Conservation (phyloP, 2,888 invertebrate genomes). For the Brenthis daphne region DNA sequence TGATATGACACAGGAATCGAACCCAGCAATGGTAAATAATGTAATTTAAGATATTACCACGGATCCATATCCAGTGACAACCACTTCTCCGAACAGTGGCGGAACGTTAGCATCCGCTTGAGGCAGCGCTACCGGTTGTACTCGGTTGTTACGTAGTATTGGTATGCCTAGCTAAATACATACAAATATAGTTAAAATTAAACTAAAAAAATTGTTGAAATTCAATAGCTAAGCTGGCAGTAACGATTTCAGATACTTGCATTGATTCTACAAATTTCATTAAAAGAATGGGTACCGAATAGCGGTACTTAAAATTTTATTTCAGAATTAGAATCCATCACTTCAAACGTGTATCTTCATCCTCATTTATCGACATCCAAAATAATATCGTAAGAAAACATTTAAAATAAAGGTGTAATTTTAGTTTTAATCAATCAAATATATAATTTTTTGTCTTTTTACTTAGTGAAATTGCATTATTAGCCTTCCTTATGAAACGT, state of each 20-base stretch:
- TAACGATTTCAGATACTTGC: no score
- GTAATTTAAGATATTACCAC: conserved; percentile 55
- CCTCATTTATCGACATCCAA: no score
- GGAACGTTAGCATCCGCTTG: conserved; percentile 55
- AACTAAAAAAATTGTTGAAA: neutral
- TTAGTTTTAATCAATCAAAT: no score
- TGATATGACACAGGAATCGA: no score
- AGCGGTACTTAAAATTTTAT: neutral
- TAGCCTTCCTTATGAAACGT: no score
- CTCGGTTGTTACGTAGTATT: conserved; percentile 51
- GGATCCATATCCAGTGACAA: conserved; percentile 73
- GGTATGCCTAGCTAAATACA: conserved; percentile 59
- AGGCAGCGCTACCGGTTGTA: conserved; percentile 60
- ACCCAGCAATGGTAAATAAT: no score
- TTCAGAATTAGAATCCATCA: neutral
- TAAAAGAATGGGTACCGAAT: neutral
- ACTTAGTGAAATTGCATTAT: no score
- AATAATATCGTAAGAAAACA: no score
- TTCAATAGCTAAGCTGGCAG: neutral
- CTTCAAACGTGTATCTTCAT: neutral
- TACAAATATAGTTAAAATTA: neutral
- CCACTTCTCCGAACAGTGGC: conserved; percentile 61
- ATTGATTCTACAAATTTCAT: neutral
- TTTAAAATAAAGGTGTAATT: no score
- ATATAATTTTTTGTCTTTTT: no score